Base-by-base conservation (phyloP, 2,888 invertebrate species). In the Masnerella sp. region DNA sequence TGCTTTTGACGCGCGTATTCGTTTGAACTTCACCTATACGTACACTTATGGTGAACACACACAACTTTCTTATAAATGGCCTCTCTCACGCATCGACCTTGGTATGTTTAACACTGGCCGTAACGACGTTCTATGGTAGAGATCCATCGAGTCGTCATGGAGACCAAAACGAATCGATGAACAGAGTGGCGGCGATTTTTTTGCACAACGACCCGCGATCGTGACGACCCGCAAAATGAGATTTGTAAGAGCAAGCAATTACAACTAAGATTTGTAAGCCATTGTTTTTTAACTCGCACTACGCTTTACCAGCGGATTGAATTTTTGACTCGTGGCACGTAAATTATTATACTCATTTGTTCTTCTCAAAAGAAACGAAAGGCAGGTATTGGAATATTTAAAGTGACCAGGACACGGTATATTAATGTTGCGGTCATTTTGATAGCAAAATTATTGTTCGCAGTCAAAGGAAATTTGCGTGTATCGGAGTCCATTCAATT, bases 41-140 rank as follows among this genome's bases (percentile, higher is more conserved):
- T 74, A 61, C 59, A 42, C 67, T 70, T 64, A 62, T 71, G 65
- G 69, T 64, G 70, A 65, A 65, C 71, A 68, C 72, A 77, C 78
- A 76, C 77, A 76, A 71, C 75, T 76, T 78, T 79, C 78, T 81
- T 79, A 79, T 77, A 74, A 78, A 78, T 67, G 76, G 75, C 72
- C 61, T 76, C 76, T 77, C 77, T 74, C 76, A 79, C 79, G 75
- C 76, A 69, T 45, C 75, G 80, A 77, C 77, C 79, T 81, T 78
- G 77, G 73, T 77, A 78, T 75, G 70, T 70, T 74, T 74, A 74
- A 70, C 71, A 68, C 70, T 73, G 77, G 59, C 74, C 75, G 67
- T 81, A 81, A 82, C 79, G 81, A 81, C 75, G 69, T 76, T 73
- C 80, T 75, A 80, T 80, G 80, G 78, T 80, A 78, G 80, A 76